Percentiles rank a stretch among this genome's conserved stretches.
phyloP scores from a whole-genome alignment of 2,797 vertebrate species.

The Anguilla marmorata region DNA sequence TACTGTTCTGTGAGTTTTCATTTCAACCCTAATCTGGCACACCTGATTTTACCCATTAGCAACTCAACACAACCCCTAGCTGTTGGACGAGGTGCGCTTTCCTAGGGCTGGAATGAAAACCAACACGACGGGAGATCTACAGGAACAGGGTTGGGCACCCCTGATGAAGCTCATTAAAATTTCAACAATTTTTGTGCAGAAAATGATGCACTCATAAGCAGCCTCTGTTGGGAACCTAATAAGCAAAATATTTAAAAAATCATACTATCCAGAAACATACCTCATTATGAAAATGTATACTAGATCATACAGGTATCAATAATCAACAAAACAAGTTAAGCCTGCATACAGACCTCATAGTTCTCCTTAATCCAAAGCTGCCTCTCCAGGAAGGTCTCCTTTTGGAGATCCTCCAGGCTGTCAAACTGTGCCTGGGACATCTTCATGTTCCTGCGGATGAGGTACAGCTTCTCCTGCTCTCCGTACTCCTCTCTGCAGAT shows the following conservation, averaged over 20 bases:
- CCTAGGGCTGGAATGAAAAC: too few relatives aligned
- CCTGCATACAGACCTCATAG: constrained; percentile 77
- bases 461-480: constrained; percentile 86
- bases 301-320: background rate
- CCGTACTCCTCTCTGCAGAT: constrained; percentile 88
- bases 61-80: too few relatives aligned
- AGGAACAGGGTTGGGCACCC: too few relatives aligned
- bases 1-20: too few relatives aligned
- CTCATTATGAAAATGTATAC: background rate
- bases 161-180: background rate
- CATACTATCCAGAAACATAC: background rate
- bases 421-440: constrained; percentile 95
- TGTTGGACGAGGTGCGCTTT: too few relatives aligned
- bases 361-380: constrained; percentile 90
- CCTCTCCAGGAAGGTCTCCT: constrained; percentile 80
- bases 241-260: background rate
- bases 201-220: background rate
- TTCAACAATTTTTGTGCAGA: background rate
- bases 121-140: too few relatives aligned
- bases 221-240: background rate
- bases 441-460: constrained; percentile 90
- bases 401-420: constrained; percentile 82
- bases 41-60: too few relatives aligned
- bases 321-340: background rate
- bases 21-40: too few relatives aligned